These are phyloP conservation scores for Pipistrellus pygmaeus DNA, from an alignment of 2,797 vertebrate genomes.

Conservation along the genomic window DNA sequence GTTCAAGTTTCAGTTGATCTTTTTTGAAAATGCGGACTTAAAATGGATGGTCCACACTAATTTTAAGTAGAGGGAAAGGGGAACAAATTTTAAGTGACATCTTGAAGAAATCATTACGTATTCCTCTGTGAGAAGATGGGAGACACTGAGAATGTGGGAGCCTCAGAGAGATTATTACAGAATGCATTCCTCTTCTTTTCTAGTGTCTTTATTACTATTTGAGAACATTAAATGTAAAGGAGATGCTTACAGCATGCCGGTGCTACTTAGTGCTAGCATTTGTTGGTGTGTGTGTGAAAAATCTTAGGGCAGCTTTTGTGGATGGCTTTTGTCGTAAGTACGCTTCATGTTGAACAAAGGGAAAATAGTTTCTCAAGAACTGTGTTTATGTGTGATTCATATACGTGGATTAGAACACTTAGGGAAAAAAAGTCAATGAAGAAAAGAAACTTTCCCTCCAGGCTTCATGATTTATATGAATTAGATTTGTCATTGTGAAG, in stretches of 20 bases:
- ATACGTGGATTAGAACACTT: slow-evolving; percentile 49
- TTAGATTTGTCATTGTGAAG: slow-evolving; percentile 40
- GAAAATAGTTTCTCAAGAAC: slow-evolving; percentile 37
- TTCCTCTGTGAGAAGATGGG: slow-evolving; percentile 6
- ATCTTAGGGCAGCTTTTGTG: slow-evolving; percentile 31
- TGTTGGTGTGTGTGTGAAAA: not conserved
- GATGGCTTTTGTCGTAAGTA: slow-evolving; percentile 43
- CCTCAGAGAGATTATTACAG: not conserved
- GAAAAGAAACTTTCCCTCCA: slow-evolving; percentile 44
- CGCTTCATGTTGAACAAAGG: slow-evolving; percentile 37
- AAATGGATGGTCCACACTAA: slow-evolving; percentile 62
- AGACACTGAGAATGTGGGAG: slow-evolving; percentile 4
- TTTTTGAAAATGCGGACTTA: slow-evolving; percentile 74
- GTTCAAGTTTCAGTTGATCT: slow-evolving; percentile 77
- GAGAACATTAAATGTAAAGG: not conserved
- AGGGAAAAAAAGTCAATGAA: slow-evolving; percentile 52
- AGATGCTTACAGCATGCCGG: not conserved
- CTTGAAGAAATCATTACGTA: slow-evolving; percentile 59
- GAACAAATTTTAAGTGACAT: slow-evolving; percentile 65
- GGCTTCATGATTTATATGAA: slow-evolving; percentile 45
- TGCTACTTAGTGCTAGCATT: slow-evolving; percentile 25
- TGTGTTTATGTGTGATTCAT: slow-evolving; percentile 58
- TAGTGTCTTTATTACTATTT: not conserved
- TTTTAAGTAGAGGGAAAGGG: slow-evolving; percentile 44
- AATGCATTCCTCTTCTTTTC: not conserved